Conservation (phyloP, 2,888 invertebrate species). For the Eupithecia tripunctaria region DNA sequence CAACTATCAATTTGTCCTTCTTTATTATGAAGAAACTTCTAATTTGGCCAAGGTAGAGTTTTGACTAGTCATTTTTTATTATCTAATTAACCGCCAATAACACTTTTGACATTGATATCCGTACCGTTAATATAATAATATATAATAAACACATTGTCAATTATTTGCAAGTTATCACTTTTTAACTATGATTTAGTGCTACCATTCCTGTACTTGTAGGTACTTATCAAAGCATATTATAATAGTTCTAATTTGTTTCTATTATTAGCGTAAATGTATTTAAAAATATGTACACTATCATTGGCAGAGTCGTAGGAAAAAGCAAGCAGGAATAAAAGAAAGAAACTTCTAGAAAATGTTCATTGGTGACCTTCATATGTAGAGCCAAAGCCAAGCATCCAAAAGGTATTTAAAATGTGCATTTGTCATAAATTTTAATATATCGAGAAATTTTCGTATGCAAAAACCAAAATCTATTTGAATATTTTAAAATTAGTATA, state of each 20-base stretch:
- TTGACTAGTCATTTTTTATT: background rate
- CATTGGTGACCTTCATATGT: too few relatives aligned
- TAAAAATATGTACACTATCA: too few relatives aligned
- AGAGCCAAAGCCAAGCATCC: too few relatives aligned
- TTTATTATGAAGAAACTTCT: constrained; percentile 3
- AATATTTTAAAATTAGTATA: too few relatives aligned
- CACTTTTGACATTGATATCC: background rate
- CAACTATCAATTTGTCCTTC: background rate
- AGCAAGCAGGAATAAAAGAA: background rate
- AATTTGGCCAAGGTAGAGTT: constrained; percentile 18
- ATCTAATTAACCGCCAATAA: constrained; percentile 4
- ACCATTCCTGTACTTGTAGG: too few relatives aligned
- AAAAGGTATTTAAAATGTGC: too few relatives aligned
- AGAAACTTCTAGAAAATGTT: background rate
- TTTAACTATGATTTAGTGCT: background rate
- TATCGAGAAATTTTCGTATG: too few relatives aligned
- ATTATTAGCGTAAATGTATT: too few relatives aligned
- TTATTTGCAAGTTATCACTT: background rate
- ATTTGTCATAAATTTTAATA: too few relatives aligned
- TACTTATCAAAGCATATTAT: too few relatives aligned
- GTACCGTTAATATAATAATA: background rate
- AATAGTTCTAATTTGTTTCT: too few relatives aligned
- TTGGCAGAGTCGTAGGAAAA: background rate
- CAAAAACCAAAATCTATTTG: too few relatives aligned
- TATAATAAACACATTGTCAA: background rate